phyloP scores from a whole-genome alignment of 1,140 invertebrate genomes.

The Hyphantria cunea region DNA sequence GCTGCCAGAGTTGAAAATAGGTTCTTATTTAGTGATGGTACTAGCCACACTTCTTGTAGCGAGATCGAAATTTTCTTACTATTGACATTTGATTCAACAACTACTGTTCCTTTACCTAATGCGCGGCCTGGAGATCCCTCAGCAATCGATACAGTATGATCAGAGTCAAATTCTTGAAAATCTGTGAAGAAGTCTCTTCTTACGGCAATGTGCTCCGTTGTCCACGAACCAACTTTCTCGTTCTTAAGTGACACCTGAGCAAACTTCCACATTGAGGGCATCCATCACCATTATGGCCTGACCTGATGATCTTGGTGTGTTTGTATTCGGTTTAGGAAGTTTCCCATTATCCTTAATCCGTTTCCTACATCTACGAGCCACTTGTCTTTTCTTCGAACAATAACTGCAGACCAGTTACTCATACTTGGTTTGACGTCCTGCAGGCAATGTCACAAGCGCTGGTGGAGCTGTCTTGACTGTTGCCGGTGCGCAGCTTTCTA shows the following conservation, averaged over 20 bases:
- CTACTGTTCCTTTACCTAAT: background rate
- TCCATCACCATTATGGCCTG: background rate
- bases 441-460: background rate
- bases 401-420: background rate
- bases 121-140: background rate
- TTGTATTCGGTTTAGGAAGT: slow-evolving; percentile 1
- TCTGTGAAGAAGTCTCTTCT: background rate
- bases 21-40: slow-evolving; percentile 6
- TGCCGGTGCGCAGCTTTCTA: background rate
- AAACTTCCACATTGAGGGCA: too few relatives aligned
- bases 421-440: background rate
- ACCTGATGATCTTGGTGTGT: background rate
- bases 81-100: too few relatives aligned
- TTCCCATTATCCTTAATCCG: slow-evolving; percentile 7
- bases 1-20: background rate
- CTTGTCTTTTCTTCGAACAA: background rate
- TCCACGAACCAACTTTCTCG: slow-evolving; percentile 1
- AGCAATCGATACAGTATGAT: slow-evolving; percentile 1
- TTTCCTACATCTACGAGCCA: background rate
- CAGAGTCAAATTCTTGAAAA: background rate
- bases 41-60: background rate
- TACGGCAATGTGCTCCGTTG: slow-evolving; percentile 1
- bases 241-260: background rate
- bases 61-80: background rate
- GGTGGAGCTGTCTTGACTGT: background rate